Evolutionary conservation across 2,113 vertebrate species (phyloP).

Genomic region (Salvelinus sp.): DNA sequence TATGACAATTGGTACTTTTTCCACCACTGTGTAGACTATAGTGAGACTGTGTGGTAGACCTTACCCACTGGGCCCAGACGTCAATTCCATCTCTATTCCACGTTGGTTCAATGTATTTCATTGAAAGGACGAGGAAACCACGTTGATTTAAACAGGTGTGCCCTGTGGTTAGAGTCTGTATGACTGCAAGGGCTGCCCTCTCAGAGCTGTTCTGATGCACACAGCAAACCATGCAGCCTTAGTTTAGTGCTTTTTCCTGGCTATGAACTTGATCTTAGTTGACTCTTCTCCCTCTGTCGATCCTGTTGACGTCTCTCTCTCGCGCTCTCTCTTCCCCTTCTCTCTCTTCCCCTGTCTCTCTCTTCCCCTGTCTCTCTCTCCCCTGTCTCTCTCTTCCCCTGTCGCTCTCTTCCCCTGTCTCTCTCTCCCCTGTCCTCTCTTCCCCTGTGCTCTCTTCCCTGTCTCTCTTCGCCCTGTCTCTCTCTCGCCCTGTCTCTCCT

Average conservation of each 20-base stretch:
- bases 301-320: not conserved
- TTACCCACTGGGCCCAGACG: no score
- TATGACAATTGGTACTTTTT: no score
- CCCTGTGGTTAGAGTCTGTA: no score
- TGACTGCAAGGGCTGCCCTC: not conserved
- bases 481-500: not conserved
- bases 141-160: not conserved
- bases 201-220: conserved; percentile 9
- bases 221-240: conserved; percentile 16
- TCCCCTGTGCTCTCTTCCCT: not conserved
- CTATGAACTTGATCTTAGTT: conserved; percentile 13
- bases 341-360: not conserved
- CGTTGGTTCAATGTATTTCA: no score
- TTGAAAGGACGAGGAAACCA: no score
- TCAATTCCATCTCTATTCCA: no score
- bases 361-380: conserved; percentile 1
- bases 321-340: not conserved
- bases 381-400: not conserved
- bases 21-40: no score
- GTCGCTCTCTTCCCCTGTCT: conserved; percentile 3
- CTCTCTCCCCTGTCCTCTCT: not conserved
- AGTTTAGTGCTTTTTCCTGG: conserved; percentile 42
- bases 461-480: not conserved
- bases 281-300: conserved; percentile 1
- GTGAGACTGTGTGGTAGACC: no score